A percentile compares a stretch with the other conserved stretches of the same genome.
Evolutionary conservation across 2,113 vertebrate species (phyloP).

Genomic region (Brachionichthys hirsutus): DNA sequence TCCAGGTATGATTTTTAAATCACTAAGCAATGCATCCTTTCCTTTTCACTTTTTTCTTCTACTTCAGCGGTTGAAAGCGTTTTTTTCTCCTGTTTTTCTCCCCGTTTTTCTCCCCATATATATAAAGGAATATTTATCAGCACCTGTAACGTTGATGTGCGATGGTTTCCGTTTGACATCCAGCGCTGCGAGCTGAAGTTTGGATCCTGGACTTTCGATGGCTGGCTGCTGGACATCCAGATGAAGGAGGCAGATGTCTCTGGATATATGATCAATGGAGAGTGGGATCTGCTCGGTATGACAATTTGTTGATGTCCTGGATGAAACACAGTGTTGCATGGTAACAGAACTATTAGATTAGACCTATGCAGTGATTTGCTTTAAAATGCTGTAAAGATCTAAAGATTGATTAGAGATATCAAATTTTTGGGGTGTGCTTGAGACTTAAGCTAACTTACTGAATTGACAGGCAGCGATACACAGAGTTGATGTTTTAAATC

Average conservation of each 20-base stretch:
- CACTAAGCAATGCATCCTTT: neutral
- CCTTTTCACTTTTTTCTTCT: slow-evolving; percentile 3
- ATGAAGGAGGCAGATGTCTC: slow-evolving; percentile 81
- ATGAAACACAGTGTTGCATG: slow-evolving; percentile 24
- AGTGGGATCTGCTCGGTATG: slow-evolving; percentile 82
- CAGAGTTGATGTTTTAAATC: too few species aligned
- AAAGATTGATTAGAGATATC: neutral
- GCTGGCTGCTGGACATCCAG: slow-evolving; percentile 82
- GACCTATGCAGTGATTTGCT: neutral
- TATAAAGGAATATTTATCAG: slow-evolving; percentile 82
- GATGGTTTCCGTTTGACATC: slow-evolving; percentile 84
- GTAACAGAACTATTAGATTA: slow-evolving; percentile 17
- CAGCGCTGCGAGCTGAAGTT: slow-evolving; percentile 82
- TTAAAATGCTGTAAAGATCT: neutral
- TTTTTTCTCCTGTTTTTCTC: neutral
- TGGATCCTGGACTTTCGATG: slow-evolving; percentile 83
- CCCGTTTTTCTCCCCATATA: too few species aligned
- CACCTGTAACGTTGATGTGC: slow-evolving; percentile 80
- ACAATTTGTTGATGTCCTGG: neutral
- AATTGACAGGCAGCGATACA: too few species aligned
- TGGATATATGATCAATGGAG: slow-evolving; percentile 80
- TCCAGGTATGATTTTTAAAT: slow-evolving; percentile 73
- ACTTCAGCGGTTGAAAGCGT: neutral
- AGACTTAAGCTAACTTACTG: neutral
- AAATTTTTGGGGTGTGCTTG: neutral